phyloP scores from a whole-genome alignment of 2,113 vertebrate genomes.

The Seriola aureovittata region DNA sequence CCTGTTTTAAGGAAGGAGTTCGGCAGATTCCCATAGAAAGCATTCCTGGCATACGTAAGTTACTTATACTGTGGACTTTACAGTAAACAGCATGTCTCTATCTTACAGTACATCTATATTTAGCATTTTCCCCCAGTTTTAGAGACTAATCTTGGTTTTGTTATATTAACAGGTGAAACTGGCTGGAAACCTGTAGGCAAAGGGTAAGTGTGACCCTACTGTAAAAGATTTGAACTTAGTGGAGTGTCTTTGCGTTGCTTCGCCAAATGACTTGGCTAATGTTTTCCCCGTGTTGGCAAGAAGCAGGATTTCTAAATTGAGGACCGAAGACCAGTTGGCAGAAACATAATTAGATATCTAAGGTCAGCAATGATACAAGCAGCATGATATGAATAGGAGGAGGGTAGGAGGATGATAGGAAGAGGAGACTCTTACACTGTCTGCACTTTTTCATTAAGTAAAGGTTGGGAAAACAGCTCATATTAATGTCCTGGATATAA shows the following conservation, averaged over 20 bases:
- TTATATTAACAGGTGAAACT: conserved; percentile 91
- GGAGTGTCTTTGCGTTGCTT: background rate
- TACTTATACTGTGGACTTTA: background rate
- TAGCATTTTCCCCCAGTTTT: background rate
- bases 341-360: background rate
- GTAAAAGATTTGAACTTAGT: background rate
- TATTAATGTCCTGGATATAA: background rate
- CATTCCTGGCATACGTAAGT: conserved; percentile 99
- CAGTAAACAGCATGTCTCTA: too few relatives aligned
- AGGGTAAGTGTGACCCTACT: conserved; percentile 80
- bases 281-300: background rate
- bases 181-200: conserved; percentile 97
- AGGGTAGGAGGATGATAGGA: background rate
- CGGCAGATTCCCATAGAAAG: conserved; percentile 99
- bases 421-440: background rate
- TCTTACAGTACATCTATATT: background rate
- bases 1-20: conserved; percentile 98
- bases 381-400: background rate
- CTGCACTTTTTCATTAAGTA: background rate
- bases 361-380: background rate
- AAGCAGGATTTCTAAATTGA: conserved; percentile 1
- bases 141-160: conserved; percentile 3
- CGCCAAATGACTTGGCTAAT: background rate
- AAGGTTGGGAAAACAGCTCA: background rate
- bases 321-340: background rate